phyloP scores from a whole-genome alignment of 1,140 invertebrate genomes.

The Acromyrmex heyeri region DNA sequence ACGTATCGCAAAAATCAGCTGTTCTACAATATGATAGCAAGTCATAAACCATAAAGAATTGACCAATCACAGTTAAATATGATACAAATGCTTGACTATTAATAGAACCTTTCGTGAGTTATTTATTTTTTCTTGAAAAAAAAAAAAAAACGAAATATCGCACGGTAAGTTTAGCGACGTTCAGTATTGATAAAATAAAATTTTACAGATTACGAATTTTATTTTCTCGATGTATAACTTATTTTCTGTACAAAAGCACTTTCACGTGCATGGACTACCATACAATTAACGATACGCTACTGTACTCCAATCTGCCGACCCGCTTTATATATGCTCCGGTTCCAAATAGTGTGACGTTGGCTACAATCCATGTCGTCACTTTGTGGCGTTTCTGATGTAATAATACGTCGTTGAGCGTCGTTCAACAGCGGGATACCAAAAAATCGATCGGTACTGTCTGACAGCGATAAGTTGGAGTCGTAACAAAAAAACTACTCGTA shows the following conservation, averaged over 20 bases:
- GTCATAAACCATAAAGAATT: too few species aligned
- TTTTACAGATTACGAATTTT: not conserved
- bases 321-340: too few species aligned
- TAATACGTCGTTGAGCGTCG: not conserved
- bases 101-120: not conserved
- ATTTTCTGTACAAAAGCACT: too few species aligned
- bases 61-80: too few species aligned
- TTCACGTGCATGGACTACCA: too few species aligned
- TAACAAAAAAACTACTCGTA: not conserved
- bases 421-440: too few species aligned
- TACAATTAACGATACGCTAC: too few species aligned
- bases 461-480: not conserved
- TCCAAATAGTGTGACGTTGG: too few species aligned
- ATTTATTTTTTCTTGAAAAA: not conserved
- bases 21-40: too few species aligned
- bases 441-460: not conserved
- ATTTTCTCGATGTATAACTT: not conserved
- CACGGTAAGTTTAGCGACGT: not conserved
- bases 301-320: too few species aligned
- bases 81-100: too few species aligned
- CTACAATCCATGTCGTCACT: not conserved
- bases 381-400: constrained; percentile 8
- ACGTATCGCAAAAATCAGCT: too few species aligned
- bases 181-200: not conserved
- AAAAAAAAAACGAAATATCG: not conserved